Evolutionary conservation across 2,113 vertebrate genomes (phyloP), one percentile per base, ranked within the genome.

Genomic region (Nothoprocta pentlandii): DNA sequence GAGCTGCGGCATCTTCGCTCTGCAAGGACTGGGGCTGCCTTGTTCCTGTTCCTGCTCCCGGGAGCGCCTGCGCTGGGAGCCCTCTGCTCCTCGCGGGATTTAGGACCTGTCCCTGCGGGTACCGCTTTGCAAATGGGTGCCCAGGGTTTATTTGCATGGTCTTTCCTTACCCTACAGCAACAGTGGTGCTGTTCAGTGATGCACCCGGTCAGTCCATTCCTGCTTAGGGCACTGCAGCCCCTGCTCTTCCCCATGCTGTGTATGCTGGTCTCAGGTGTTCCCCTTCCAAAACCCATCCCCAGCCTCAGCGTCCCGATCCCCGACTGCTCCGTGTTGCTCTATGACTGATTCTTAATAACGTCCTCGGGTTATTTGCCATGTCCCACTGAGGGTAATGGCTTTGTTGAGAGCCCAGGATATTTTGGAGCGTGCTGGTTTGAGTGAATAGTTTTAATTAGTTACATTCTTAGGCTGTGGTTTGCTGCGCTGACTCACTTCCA

Each of bases 401-500:
- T 82, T 76, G 53, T 41, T 19, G 26, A 53, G 92, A 87, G 70
- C 47, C 71, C 69, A 5, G 81, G 34, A 16, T 46, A 7, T 6
- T 73, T 6, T 58, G 85, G 82, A 88, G 67, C 68, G 23, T 7
- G 28, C 63, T 12, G 61, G 41, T 56, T 56, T 66, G 63, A 85
- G 71, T 80, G 90, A 87, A 84, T 12, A 34, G 80, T 77, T 94
- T 61, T 71, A 54, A 83, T 88, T 32, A 73, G 77, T 81, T 90
- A 44, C 70, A 46, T 77, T 92, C 93, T 93, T 32, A 47, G 86
- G 46, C 82, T 91, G 89, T 64, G 54, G 84, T 82, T 94, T 58
- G 39, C 91, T 68, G 80, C 61, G 91, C 95, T 96, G 95, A 84
- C 94, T 97, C 91, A 94, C 87, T 97, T 95, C 93, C 90, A 86